Conservation (phyloP, 2,888 invertebrate species). For the Diarsia dahlii region DNA sequence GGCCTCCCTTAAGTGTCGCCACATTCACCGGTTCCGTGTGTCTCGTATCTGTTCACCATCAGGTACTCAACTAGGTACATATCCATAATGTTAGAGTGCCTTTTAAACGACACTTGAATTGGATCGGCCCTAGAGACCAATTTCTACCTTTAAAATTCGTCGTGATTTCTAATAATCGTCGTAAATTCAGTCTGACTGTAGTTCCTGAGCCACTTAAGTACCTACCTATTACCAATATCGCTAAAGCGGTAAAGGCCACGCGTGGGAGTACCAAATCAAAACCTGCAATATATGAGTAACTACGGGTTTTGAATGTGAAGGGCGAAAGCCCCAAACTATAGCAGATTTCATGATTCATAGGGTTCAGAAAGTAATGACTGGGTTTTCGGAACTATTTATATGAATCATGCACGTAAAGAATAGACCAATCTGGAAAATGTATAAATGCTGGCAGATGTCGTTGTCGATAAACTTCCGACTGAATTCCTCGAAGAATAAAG, state of each 20-base stretch:
- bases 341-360: slow-evolving; percentile 31
- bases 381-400: not conserved
- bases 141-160: not conserved
- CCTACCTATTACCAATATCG: not conserved
- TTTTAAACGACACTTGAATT: not conserved
- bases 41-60: no score
- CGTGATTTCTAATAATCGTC: slow-evolving; percentile 15
- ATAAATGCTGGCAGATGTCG: not conserved
- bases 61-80: no score
- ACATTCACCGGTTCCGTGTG: no score
- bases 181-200: not conserved
- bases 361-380: not conserved
- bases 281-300: slow-evolving; percentile 28
- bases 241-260: slow-evolving; percentile 25
- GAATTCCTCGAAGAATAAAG: not conserved
- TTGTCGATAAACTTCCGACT: not conserved
- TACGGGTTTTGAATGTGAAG: slow-evolving; percentile 27
- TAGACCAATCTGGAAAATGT: not conserved
- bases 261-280: slow-evolving; percentile 19
- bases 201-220: slow-evolving; percentile 4
- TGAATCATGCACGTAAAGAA: not conserved
- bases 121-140: not conserved
- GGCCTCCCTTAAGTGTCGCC: no score
- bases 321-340: not conserved
- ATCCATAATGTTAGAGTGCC: not conserved